Base-by-base conservation (phyloP, 2,113 vertebrate genomes). In the Erinaceus europaeus region DNA sequence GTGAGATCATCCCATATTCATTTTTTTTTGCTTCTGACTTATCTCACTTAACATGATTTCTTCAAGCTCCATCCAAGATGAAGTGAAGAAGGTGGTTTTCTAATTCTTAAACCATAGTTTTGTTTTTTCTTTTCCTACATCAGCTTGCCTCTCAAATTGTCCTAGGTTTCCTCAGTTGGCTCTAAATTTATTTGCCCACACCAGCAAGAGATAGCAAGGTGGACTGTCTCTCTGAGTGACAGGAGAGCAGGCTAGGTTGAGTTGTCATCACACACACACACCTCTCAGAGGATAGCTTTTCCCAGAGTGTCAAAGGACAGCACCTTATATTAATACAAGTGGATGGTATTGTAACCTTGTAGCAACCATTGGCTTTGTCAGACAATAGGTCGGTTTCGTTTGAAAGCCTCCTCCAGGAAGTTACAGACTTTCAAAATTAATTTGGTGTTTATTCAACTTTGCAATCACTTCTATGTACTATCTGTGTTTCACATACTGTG, bases 361-460 rank as follows among this genome's bases (percentile, higher is more conserved):
- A 85, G 92, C 21, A 11, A 83, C 79, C 52, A 27, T 69, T 0
- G 52, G 59, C 74, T 87, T 90, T 89, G 55, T 84, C 72, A 94
- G 89, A 92, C 93, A 94, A 80, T 71, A 77, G 62, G 50, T 5
- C 40, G 4, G 10, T 93, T 96, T 76, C 92, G 59, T 96, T 94
- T 95, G 95, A 96, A 96, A 95, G 94, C 90, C 96, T 96, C 91
- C 93, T 96, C 94, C 67, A 72, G 95, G 96, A 97, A 97, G 96
- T 97, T 97, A 97, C 93, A 97, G 96, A 97, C 96, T 97, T 95
- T 81, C 61, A 94, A 96, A 97, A 97, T 96, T 96, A 97, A 97
- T 94, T 95, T 95, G 93, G 93, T 96, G 97, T 97, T 97, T 97
- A 96, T 97, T 97, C 96, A 96, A 97, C 97, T 97, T 97, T 95